Conservation (phyloP, 2,797 vertebrate species). For the Syngnathus rostellatus region DNA sequence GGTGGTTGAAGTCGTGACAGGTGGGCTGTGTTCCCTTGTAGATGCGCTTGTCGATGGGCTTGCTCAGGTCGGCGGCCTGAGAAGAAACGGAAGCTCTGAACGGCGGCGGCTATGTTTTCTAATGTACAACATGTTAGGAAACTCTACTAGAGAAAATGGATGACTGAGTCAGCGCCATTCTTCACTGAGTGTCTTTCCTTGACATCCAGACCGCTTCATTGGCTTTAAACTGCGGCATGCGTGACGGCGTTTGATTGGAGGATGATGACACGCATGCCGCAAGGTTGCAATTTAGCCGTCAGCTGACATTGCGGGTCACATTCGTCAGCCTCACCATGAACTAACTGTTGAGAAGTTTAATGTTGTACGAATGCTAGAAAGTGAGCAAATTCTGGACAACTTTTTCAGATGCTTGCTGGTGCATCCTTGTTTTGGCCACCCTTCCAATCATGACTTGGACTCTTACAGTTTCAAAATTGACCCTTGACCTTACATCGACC, state of each 20-base stretch:
- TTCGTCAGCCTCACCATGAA: background rate
- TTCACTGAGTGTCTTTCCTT: background rate
- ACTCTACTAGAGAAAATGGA: no score
- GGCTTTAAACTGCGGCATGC: background rate
- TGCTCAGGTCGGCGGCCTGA: slow-evolving; percentile 95
- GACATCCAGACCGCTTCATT: background rate
- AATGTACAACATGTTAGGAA: no score
- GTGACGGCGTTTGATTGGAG: background rate
- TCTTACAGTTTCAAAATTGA: no score
- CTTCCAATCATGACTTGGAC: no score
- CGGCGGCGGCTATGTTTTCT: no score
- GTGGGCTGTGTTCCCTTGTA: slow-evolving; percentile 99
- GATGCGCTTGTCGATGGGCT: slow-evolving; percentile 98
- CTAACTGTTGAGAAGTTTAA: no score
- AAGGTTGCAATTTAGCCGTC: background rate
- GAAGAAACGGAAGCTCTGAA: background rate
- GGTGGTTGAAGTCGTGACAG: slow-evolving; percentile 98
- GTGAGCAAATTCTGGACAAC: no score
- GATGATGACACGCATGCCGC: slow-evolving; percentile 2
- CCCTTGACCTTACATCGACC: no score
- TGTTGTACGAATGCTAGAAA: no score
- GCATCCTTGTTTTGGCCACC: no score
- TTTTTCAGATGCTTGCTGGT: no score
- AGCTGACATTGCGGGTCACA: background rate
- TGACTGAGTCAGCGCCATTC: no score